phyloP scores from a whole-genome alignment of 2,797 vertebrate genomes.

The Galago senegalensis region DNA sequence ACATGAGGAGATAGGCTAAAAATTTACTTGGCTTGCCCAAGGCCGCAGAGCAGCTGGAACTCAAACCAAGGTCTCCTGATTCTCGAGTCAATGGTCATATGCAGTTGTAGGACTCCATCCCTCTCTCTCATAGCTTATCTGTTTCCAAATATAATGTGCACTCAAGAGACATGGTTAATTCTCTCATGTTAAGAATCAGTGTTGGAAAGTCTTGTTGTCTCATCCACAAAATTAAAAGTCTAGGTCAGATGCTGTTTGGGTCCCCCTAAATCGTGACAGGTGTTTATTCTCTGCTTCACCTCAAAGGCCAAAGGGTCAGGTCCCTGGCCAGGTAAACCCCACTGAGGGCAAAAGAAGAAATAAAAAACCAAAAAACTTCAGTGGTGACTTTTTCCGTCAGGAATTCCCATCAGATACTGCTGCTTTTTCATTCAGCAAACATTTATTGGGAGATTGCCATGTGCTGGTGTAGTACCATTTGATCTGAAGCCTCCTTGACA shows the following conservation, averaged over 20 bases:
- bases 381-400: not conserved
- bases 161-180: not conserved
- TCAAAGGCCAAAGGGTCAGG: not conserved
- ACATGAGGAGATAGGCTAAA: not conserved
- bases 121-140: not conserved
- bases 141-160: too few relatives aligned
- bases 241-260: not conserved
- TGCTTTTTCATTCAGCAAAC: not conserved
- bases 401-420: not conserved
- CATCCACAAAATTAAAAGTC: not conserved
- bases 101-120: too few relatives aligned
- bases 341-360: not conserved
- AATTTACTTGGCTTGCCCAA: not conserved
- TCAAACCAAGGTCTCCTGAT: not conserved
- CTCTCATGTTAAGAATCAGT: not conserved
- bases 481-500: not conserved
- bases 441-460: not conserved
- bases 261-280: not conserved
- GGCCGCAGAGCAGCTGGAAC: not conserved
- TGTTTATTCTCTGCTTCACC: not conserved
- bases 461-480: not conserved
- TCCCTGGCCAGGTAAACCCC: not conserved
- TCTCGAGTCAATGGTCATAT: not conserved
- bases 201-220: constrained; percentile 4
- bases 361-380: not conserved